These are phyloP conservation scores for Harpagoxenus sublaevis DNA, from an alignment of 2,888 invertebrate species.

Conservation along the genomic window DNA sequence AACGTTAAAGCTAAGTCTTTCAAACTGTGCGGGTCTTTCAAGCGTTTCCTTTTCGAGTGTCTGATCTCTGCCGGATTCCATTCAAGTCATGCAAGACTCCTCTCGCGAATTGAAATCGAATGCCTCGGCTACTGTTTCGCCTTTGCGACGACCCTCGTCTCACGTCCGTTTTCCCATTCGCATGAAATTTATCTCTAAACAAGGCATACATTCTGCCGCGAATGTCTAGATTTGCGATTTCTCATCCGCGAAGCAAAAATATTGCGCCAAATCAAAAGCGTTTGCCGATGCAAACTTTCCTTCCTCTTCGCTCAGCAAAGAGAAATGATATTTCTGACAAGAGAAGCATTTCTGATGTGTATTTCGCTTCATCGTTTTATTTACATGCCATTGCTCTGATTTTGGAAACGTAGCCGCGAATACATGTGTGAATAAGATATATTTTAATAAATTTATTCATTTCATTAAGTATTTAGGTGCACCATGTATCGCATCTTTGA, in stretches of 20 bases:
- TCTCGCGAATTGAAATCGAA: slow-evolving; percentile 56
- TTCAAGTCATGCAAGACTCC: slow-evolving; percentile 49
- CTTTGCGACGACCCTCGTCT: slow-evolving; percentile 18
- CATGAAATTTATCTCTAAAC: slow-evolving; percentile 52
- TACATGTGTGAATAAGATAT: background rate
- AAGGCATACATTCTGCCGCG: slow-evolving; percentile 26
- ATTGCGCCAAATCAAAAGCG: slow-evolving; percentile 40
- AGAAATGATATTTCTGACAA: slow-evolving; percentile 43
- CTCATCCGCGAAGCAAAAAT: slow-evolving; percentile 40
- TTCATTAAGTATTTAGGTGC: slow-evolving; percentile 14
- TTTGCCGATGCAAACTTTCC: slow-evolving; percentile 37
- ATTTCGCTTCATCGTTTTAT: slow-evolving; percentile 18
- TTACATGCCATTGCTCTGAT: background rate
- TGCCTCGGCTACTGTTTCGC: slow-evolving; percentile 26
- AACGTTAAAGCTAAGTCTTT: slow-evolving; percentile 61
- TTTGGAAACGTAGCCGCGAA: background rate
- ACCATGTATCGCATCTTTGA: background rate
- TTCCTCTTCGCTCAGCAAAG: slow-evolving; percentile 12
- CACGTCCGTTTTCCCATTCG: slow-evolving; percentile 16
- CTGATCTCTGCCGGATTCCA: slow-evolving; percentile 54
- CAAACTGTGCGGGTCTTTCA: slow-evolving; percentile 41
- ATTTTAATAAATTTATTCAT: background rate
- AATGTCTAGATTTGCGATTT: slow-evolving; percentile 45
- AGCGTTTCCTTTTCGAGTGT: slow-evolving; percentile 47
- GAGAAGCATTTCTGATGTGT: background rate